Conservation (phyloP, 2,113 vertebrate genomes). For the Semnornis frantzii region DNA sequence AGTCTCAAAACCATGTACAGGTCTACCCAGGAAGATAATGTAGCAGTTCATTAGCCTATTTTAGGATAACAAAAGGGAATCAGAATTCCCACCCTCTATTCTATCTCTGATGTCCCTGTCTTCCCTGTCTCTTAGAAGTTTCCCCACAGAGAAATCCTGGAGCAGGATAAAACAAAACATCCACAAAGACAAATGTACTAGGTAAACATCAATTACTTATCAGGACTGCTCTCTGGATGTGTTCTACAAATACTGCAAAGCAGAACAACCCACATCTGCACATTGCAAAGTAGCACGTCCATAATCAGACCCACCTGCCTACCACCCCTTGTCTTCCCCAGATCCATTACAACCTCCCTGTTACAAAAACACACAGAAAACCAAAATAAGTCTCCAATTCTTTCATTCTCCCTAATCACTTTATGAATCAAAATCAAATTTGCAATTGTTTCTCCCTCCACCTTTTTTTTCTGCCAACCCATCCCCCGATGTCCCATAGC, state of each 20-base stretch:
- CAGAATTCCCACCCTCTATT: background rate
- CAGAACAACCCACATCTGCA: background rate
- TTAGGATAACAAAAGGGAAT: no score
- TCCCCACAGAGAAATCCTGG: background rate
- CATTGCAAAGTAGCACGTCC: accelerated
- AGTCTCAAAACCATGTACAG: background rate
- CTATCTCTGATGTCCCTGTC: background rate
- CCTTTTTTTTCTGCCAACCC: background rate
- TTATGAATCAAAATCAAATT: background rate
- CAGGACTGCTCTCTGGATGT: accelerated
- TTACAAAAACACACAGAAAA: background rate
- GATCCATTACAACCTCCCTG: background rate
- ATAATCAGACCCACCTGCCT: background rate
- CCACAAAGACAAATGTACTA: background rate
- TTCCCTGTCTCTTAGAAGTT: background rate
- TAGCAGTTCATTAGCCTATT: no score
- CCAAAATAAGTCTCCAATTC: background rate
- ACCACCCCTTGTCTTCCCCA: background rate
- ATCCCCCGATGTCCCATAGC: background rate
- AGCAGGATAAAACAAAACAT: background rate
- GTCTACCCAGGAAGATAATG: background rate
- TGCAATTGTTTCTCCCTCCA: background rate
- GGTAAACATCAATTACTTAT: background rate
- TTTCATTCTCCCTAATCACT: background rate
- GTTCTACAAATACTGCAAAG: background rate